Evolutionary conservation across 2,888 invertebrate species (phyloP).

Genomic region (Mythimna impura): DNA sequence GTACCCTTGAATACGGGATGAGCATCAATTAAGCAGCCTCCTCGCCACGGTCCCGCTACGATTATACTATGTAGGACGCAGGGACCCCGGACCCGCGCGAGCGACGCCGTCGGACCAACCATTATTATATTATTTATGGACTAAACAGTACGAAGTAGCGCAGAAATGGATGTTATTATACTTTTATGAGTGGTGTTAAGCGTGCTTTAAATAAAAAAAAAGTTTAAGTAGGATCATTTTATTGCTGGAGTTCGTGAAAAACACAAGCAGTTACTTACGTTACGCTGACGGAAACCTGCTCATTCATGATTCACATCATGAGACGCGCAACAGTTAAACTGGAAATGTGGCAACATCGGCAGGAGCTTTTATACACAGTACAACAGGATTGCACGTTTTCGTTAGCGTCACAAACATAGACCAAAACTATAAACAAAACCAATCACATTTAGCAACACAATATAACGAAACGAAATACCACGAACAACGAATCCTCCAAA

Average conservation of each 20-base stretch:
- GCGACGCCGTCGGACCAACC: constrained; percentile 47
- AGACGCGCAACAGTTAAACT: background rate
- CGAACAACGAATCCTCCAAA: background rate
- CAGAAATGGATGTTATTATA: constrained; percentile 35
- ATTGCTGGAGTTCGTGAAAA: constrained; percentile 4
- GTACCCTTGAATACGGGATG: constrained; percentile 83
- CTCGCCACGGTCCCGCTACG: constrained; percentile 69
- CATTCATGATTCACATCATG: too few relatives aligned
- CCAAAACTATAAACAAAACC: background rate
- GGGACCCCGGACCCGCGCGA: constrained; percentile 44
- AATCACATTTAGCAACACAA: background rate
- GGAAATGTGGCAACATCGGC: background rate
- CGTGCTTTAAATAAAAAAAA: constrained; percentile 32
- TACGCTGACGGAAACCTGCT: background rate
- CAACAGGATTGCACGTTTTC: background rate
- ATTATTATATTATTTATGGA: constrained; percentile 65
- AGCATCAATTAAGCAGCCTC: constrained; percentile 82
- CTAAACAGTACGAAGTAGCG: constrained; percentile 49
- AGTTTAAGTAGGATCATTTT: constrained; percentile 4
- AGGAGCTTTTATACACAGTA: background rate
- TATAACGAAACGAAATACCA: constrained; percentile 2
- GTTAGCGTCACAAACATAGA: background rate
- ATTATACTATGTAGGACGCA: constrained; percentile 58
- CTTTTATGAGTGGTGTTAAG: constrained; percentile 34
- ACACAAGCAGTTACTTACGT: background rate